Evolutionary conservation across 1,140 invertebrate species (phyloP).

Genomic region (Drosophila teissieri): DNA sequence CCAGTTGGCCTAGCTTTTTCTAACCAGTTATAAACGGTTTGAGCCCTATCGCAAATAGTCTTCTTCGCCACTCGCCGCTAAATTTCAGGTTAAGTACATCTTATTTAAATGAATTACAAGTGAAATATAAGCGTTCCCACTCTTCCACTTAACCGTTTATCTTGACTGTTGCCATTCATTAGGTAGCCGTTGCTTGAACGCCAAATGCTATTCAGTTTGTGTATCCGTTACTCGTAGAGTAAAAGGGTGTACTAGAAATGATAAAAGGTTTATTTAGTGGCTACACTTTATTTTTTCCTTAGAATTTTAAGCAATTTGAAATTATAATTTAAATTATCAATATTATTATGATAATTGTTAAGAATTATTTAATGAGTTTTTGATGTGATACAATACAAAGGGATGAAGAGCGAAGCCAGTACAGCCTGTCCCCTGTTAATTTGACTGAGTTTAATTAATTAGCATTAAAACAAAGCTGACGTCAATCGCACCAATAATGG

Average conservation of each 20-base stretch:
- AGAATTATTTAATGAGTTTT: not conserved
- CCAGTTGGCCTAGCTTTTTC: slow-evolving; percentile 37
- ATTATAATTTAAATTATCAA: too few relatives aligned
- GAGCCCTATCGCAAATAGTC: slow-evolving; percentile 60
- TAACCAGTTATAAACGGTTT: slow-evolving; percentile 76
- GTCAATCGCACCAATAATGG: slow-evolving; percentile 59
- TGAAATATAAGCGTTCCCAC: slow-evolving; percentile 63
- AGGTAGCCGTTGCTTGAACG: slow-evolving; percentile 41
- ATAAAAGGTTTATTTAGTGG: too few relatives aligned
- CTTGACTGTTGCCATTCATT: slow-evolving; percentile 49
- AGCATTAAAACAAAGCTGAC: slow-evolving; percentile 78
- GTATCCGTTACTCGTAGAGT: too few relatives aligned
- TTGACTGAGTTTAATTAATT: slow-evolving; percentile 82
- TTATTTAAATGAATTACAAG: slow-evolving; percentile 81
- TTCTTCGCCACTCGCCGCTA: slow-evolving; percentile 10
- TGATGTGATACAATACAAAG: not conserved
- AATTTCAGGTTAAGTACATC: slow-evolving; percentile 78
- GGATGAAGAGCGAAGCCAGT: not conserved
- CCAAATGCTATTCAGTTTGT: slow-evolving; percentile 72
- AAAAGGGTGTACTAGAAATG: too few relatives aligned
- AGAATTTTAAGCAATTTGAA: too few relatives aligned
- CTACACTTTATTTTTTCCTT: too few relatives aligned
- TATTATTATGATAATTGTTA: not conserved
- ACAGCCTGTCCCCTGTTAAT: slow-evolving; percentile 57
- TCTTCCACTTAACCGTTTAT: slow-evolving; percentile 1